Conservation (phyloP, 2,888 invertebrate species). For the Scaptomyza polygonia region DNA sequence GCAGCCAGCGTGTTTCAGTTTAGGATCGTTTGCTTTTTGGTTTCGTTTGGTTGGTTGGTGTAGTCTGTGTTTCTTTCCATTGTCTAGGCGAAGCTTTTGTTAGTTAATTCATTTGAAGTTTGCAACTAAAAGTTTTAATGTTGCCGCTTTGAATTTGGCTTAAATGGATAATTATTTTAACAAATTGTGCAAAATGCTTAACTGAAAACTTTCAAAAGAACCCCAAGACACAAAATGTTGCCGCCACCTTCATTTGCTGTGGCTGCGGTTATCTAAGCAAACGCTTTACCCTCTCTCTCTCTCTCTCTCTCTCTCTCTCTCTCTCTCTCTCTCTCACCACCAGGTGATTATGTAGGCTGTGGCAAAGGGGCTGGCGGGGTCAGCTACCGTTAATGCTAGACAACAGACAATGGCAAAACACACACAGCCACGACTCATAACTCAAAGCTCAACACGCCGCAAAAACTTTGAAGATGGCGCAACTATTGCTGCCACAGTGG, state of each 20-base stretch:
- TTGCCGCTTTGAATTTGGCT: slow-evolving; percentile 72
- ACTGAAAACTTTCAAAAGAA: slow-evolving; percentile 45
- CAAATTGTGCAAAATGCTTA: slow-evolving; percentile 69
- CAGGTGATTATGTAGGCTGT: not conserved
- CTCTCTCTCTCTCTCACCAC: no score
- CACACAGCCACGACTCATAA: slow-evolving; percentile 45
- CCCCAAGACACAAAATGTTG: slow-evolving; percentile 25
- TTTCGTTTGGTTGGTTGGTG: slow-evolving; percentile 9
- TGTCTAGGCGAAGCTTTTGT: slow-evolving; percentile 48
- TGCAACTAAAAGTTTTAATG: slow-evolving; percentile 71
- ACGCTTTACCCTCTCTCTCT: slow-evolving; percentile 7
- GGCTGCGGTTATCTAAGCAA: slow-evolving; percentile 43
- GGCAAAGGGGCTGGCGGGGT: not conserved
- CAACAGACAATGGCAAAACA: slow-evolving; percentile 26
- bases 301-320: not conserved
- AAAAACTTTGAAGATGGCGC: slow-evolving; percentile 57
- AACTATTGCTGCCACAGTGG: slow-evolving; percentile 3
- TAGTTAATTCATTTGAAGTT: slow-evolving; percentile 73
- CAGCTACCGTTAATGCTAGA: slow-evolving; percentile 41
- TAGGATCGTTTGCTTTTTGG: slow-evolving; percentile 46
- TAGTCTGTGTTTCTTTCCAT: slow-evolving; percentile 21
- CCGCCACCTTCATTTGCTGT: slow-evolving; percentile 12
- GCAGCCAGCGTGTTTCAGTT: slow-evolving; percentile 12
- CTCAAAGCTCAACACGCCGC: slow-evolving; percentile 60
- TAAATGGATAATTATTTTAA: slow-evolving; percentile 77